Conservation (phyloP, 2,113 vertebrate species). For the Oreotrochilus melanogaster region DNA sequence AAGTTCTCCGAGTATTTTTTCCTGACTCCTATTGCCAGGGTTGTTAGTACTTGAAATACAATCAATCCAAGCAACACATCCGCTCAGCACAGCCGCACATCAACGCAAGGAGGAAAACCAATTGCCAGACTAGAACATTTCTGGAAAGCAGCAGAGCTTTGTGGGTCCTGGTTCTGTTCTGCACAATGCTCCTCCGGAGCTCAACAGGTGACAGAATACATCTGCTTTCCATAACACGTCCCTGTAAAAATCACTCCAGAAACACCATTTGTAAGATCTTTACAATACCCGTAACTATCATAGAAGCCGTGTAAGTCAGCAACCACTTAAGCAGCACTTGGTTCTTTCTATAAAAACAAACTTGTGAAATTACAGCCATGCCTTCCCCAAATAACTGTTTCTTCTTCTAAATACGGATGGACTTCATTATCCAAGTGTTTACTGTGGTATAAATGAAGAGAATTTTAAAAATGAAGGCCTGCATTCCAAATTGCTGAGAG, state of each 20-base stretch:
- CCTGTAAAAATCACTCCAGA: constrained; percentile 52
- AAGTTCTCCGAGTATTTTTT: constrained; percentile 33
- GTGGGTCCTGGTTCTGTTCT: not conserved
- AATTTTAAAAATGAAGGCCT: not conserved
- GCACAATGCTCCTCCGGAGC: not conserved
- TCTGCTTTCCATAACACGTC: not conserved
- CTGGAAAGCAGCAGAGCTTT: not conserved
- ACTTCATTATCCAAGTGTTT: constrained; percentile 42
- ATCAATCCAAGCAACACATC: not conserved
- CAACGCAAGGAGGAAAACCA: not conserved
- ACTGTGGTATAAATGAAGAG: not conserved
- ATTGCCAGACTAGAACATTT: not conserved
- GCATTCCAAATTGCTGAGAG: constrained; percentile 7
- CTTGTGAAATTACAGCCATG: not conserved
- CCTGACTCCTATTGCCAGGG: constrained; percentile 7
- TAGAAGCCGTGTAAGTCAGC: not conserved
- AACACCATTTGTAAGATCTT: constrained; percentile 43
- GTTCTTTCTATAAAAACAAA: constrained; percentile 25
- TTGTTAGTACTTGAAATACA: not conserved
- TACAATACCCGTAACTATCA: not conserved
- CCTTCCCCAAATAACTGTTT: not conserved
- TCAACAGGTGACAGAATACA: constrained; percentile 53
- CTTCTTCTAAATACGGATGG: not conserved
- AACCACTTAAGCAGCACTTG: constrained; percentile 22
- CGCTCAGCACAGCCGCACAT: not conserved